Base-by-base conservation (phyloP, 1,140 invertebrate genomes). In the Leptinotarsa undecemlineata region DNA sequence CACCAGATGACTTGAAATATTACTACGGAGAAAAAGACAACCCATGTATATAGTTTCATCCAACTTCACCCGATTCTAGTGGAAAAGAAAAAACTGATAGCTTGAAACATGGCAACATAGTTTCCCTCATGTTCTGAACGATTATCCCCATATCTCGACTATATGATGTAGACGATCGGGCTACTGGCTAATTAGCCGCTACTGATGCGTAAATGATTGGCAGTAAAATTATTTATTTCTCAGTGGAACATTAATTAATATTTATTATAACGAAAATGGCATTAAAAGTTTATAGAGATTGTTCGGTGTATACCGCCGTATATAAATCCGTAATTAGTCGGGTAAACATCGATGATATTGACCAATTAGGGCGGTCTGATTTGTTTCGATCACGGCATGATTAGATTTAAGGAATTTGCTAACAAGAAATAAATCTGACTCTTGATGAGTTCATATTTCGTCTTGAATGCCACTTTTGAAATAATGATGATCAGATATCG, bases 151-250 rank as follows among this genome's bases (percentile, higher is more conserved):
- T 19, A 57, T 57, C 51, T 57, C 51, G 51, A n/a, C 15, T 15
- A 57, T 57, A 57, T 57, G 51, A 57, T n/a, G 17, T 57, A 57
- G 51, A 57, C 51, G 51, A 19, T 17, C 51, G 51, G 51, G 57
- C 48, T 66, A 68, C 69, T 70, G 67, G 62, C 64, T 76, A 78
- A 78, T 78, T 78, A 74, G 68, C 72, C 74, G 73, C 73, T 74
- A 76, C 77, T 78, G 75, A 76, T 76, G 75, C 77, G 73, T 76
- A 78, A 78, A 78, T 78, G 77, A 78, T 77, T 78, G 74, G 74
- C 48, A 74, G 26, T 20, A 48, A 71, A 71, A 71, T 71, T 60
- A 61, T 69, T 69, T 69, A 69, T 71, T 61, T 71, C 69, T 61
- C 51, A 6, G 69, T 61, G 60, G 19, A 71, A 23, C n/a, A 33